Conservation (phyloP, 2,797 vertebrate species). For the Naso thynnoides region DNA sequence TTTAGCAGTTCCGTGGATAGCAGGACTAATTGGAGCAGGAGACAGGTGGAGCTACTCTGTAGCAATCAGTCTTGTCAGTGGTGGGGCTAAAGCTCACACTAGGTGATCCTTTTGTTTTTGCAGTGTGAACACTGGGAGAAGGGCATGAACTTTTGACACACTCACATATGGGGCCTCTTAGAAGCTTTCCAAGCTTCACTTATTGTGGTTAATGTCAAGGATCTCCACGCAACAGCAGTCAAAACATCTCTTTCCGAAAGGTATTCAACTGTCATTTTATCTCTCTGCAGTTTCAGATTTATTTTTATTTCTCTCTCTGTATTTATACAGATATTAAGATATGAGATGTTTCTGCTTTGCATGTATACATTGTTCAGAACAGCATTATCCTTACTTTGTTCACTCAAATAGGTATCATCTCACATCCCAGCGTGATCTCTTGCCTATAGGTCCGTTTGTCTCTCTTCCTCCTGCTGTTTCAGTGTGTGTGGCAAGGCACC, state of each 20-base stretch:
- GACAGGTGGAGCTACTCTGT: conserved; percentile 89
- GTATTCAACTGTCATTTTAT: not conserved
- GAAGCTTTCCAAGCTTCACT: conserved; percentile 48
- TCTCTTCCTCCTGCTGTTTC: conserved; percentile 9
- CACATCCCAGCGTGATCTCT: not conserved
- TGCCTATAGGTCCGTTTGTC: not conserved
- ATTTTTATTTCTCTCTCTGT: not conserved
- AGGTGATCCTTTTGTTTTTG: conserved; percentile 90
- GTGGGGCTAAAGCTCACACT: conserved; percentile 78
- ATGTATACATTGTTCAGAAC: not conserved
- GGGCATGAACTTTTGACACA: conserved; percentile 88
- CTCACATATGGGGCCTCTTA: conserved; percentile 71
- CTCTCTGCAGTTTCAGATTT: not conserved
- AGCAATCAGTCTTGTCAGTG: conserved; percentile 91
- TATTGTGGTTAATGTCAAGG: conserved; percentile 62
- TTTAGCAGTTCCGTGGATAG: conserved; percentile 85
- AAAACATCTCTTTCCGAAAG: conserved; percentile 11
- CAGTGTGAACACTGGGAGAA: conserved; percentile 85
- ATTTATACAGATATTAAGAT: not conserved
- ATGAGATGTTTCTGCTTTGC: not conserved
- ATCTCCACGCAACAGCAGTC: conserved; percentile 23
- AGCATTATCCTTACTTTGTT: not conserved
- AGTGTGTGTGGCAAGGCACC: conserved; percentile 47
- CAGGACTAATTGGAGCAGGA: conserved; percentile 88
- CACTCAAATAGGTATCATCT: not conserved